Percentiles rank a stretch among this genome's conserved stretches.
phyloP scores from a whole-genome alignment of 2,888 invertebrate genomes.

The Meteorus colon region DNA sequence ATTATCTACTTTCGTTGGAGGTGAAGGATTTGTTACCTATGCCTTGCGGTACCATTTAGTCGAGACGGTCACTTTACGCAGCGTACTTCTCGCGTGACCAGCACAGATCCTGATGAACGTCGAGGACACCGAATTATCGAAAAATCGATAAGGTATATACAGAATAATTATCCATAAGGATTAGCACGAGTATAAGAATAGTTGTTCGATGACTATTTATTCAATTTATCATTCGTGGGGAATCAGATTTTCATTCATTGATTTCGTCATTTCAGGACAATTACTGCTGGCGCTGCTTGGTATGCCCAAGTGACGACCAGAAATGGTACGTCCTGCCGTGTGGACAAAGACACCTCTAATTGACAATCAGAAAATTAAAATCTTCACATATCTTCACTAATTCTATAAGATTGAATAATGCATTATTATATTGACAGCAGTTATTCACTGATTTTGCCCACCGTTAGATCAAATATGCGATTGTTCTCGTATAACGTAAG shows the following conservation, averaged over 20 bases:
- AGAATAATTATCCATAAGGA: slow-evolving; percentile 1
- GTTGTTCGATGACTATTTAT: too few relatives aligned
- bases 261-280: slow-evolving; percentile 59
- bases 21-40: slow-evolving; percentile 57
- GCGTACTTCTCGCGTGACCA: slow-evolving; percentile 50
- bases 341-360: slow-evolving; percentile 52
- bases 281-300: slow-evolving; percentile 68
- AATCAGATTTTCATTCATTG: neutral
- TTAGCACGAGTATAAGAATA: too few relatives aligned
- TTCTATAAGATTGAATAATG: neutral
- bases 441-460: slow-evolving; percentile 11
- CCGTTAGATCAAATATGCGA: neutral
- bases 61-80: slow-evolving; percentile 55
- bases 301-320: slow-evolving; percentile 67
- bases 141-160: slow-evolving; percentile 54
- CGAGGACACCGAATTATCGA: slow-evolving; percentile 47
- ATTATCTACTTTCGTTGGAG: slow-evolving; percentile 69
- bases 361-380: slow-evolving; percentile 28
- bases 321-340: slow-evolving; percentile 62
- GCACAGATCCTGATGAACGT: slow-evolving; percentile 43
- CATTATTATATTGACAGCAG: neutral
- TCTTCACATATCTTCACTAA: slow-evolving; percentile 3
- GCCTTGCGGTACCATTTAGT: slow-evolving; percentile 56
- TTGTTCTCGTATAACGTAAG: neutral
- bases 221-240: neutral